Evolutionary conservation across 1,140 invertebrate genomes (phyloP).

Genomic region (Oryctes rhinoceros): DNA sequence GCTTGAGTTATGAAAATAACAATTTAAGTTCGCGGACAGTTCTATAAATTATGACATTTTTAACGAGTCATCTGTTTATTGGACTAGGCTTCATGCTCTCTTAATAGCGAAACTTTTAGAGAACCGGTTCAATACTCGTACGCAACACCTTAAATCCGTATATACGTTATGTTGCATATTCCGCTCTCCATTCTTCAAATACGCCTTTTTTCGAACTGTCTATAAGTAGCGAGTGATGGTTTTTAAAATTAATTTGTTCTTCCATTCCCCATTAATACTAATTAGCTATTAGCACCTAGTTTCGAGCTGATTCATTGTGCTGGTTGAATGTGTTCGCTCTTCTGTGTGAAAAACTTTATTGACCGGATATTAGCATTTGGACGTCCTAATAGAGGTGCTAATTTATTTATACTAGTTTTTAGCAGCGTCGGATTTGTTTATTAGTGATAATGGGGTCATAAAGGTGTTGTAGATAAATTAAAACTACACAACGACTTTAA

Average conservation of each 20-base stretch:
- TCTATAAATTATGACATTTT: slow-evolving; percentile 15
- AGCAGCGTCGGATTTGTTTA: not conserved
- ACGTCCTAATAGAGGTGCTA: not conserved
- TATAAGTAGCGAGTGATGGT: not conserved
- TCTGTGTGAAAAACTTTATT: not conserved
- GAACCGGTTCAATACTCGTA: not conserved
- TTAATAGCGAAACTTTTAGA: slow-evolving; percentile 9
- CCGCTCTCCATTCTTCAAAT: not conserved
- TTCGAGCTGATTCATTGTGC: slow-evolving; percentile 15
- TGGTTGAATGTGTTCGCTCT: not conserved
- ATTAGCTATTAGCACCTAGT: slow-evolving; percentile 7
- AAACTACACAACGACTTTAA: not conserved
- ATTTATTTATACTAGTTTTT: not conserved
- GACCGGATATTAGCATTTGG: not conserved
- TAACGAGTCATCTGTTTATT: slow-evolving; percentile 15
- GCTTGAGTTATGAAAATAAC: slow-evolving; percentile 1
- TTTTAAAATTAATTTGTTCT: slow-evolving; percentile 2
- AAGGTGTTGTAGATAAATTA: not conserved
- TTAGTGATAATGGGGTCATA: not conserved
- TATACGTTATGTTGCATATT: not conserved
- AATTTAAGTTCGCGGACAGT: not conserved
- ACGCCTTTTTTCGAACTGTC: not conserved
- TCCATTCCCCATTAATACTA: slow-evolving; percentile 16
- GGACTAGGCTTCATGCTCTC: not conserved
- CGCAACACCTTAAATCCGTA: not conserved